phyloP scores from a whole-genome alignment of 1,140 invertebrate genomes.

The Drosophila auraria region DNA sequence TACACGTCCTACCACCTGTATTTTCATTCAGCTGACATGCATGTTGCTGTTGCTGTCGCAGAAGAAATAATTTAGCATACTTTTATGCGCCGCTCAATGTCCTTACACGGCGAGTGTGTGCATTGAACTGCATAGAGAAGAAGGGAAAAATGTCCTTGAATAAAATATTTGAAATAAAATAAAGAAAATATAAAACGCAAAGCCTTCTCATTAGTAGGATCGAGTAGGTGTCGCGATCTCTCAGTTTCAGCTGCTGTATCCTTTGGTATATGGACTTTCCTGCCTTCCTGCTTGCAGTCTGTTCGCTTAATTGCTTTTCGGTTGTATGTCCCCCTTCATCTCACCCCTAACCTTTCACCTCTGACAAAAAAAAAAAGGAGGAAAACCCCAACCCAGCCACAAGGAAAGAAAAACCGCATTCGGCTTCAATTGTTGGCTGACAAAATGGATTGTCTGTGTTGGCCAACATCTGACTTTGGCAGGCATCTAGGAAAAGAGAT shows the following conservation, averaged over 20 bases:
- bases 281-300: slow-evolving; percentile 2
- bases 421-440: slow-evolving; percentile 53
- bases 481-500: slow-evolving; percentile 25
- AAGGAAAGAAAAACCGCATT: slow-evolving; percentile 44
- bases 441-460: slow-evolving; percentile 59
- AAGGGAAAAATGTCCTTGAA: neutral
- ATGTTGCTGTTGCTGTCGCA: slow-evolving; percentile 25
- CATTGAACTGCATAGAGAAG: slow-evolving; percentile 17
- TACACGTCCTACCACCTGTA: neutral
- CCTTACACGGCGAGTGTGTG: neutral
- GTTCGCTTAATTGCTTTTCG: slow-evolving; percentile 52
- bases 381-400: neutral
- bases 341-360: slow-evolving; percentile 12
- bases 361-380: neutral
- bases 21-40: slow-evolving; percentile 17
- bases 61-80: slow-evolving; percentile 57
- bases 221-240: neutral
- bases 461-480: slow-evolving; percentile 49
- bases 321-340: neutral
- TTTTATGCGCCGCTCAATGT: slow-evolving; percentile 32
- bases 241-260: neutral
- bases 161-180: neutral
- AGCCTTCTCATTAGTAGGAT: neutral
- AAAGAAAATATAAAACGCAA: neutral
- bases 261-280: neutral